Percentiles rank a stretch among this genome's conserved stretches.
Evolutionary conservation across 2,113 vertebrate genomes (phyloP).

Genomic region (Triplophysa siluroides): DNA sequence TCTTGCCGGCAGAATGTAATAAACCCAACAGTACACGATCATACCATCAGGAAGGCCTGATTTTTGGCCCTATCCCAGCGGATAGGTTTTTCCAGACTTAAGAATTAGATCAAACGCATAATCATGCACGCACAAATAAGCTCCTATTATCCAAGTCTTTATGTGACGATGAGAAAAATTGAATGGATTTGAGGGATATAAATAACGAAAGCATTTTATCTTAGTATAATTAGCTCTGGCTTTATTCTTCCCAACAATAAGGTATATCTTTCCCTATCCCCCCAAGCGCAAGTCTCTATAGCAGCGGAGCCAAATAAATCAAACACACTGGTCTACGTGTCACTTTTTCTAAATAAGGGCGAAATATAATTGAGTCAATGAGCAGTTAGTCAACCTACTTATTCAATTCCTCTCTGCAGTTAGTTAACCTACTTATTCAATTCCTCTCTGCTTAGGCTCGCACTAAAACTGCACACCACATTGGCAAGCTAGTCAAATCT

Average conservation of each 20-base stretch:
- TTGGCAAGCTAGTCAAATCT: background rate
- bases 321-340: slow-evolving; percentile 16
- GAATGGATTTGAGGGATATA: slow-evolving; percentile 57
- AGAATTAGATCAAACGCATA: slow-evolving; percentile 51
- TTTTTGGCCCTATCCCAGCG: background rate
- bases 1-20: background rate
- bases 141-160: slow-evolving; percentile 54
- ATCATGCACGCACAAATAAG: slow-evolving; percentile 48
- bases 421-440: slow-evolving; percentile 30
- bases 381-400: slow-evolving; percentile 34
- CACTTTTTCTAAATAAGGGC: slow-evolving; percentile 31
- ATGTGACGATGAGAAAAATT: slow-evolving; percentile 54
- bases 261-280: slow-evolving; percentile 34
- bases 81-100: background rate
- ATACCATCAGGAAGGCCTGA: slow-evolving; percentile 5
- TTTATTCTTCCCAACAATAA: slow-evolving; percentile 36
- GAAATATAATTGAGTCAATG: slow-evolving; percentile 34
- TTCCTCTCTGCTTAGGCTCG: slow-evolving; percentile 3
- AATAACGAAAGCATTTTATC: slow-evolving; percentile 54
- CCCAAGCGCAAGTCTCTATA: slow-evolving; percentile 24
- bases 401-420: background rate
- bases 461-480: slow-evolving; percentile 2
- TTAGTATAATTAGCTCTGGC: slow-evolving; percentile 47
- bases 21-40: background rate
- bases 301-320: slow-evolving; percentile 32